Evolutionary conservation across 1,140 invertebrate species (phyloP).

Genomic region (Monochamus saltuarius): DNA sequence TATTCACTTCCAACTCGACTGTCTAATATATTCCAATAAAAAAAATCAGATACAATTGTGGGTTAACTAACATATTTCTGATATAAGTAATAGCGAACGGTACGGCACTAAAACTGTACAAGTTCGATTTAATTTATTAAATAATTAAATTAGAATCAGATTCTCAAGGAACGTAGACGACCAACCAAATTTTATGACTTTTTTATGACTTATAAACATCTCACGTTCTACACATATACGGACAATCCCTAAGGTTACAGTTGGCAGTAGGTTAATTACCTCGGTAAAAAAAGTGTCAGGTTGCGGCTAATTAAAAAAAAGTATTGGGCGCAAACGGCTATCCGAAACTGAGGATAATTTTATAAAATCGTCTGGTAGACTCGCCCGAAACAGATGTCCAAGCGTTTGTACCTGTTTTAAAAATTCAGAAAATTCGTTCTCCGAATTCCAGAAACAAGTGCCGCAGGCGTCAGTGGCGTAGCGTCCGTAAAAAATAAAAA

Average conservation of each 20-base stretch:
- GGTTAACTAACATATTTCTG: too few relatives aligned
- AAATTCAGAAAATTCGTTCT: conserved; percentile 34
- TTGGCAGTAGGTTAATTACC: not conserved
- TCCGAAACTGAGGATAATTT: conserved; percentile 31
- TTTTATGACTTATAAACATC: conserved; percentile 9
- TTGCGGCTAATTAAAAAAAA: conserved; percentile 23
- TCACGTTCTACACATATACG: conserved; percentile 6
- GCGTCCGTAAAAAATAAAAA: too few relatives aligned
- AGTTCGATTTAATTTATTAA: not conserved
- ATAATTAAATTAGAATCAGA: conserved; percentile 17
- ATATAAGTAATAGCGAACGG: too few relatives aligned
- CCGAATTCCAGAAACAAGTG: conserved; percentile 31
- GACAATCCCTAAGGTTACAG: conserved; percentile 6
- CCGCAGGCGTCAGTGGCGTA: conserved; percentile 1
- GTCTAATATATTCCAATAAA: too few relatives aligned
- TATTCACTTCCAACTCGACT: too few relatives aligned
- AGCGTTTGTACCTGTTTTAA: conserved; percentile 34
- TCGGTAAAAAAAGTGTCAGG: conserved; percentile 15
- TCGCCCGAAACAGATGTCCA: conserved; percentile 30
- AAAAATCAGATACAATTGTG: too few relatives aligned
- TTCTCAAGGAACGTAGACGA: conserved; percentile 8
- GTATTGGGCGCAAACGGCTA: conserved; percentile 16
- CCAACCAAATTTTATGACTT: conserved; percentile 14
- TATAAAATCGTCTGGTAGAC: conserved; percentile 37
- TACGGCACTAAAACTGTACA: too few relatives aligned